phyloP scores from a whole-genome alignment of 2,113 vertebrate species.

The Meleagris gallopavo region DNA sequence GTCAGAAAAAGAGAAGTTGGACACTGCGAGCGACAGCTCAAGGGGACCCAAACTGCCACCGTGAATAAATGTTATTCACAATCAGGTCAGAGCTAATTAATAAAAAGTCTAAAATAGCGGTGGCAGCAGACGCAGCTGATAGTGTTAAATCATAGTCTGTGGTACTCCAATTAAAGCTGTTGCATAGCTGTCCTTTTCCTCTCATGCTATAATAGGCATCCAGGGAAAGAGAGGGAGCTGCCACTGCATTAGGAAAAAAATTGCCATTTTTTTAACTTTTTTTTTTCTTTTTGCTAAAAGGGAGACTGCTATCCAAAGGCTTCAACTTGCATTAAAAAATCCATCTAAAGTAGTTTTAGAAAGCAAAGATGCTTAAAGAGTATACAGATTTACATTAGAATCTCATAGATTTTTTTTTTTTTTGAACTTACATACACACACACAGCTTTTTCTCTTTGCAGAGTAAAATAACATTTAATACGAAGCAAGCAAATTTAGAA shows the following conservation, averaged over 20 bases:
- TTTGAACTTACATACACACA: rapidly evolving
- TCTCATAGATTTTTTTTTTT: neutral
- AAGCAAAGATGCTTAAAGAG: neutral
- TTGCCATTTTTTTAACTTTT: too few relatives aligned
- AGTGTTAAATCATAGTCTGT: neutral
- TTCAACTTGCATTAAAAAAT: neutral
- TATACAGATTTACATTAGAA: neutral
- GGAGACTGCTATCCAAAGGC: neutral
- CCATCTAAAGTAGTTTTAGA: neutral
- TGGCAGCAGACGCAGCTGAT: neutral
- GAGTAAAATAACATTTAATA: neutral
- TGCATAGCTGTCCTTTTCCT: neutral
- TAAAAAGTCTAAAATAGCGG: neutral
- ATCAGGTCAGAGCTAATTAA: neutral
- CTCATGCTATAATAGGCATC: neutral
- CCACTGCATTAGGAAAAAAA: neutral
- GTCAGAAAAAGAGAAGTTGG: neutral
- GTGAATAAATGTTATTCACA: neutral
- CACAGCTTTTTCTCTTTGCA: neutral
- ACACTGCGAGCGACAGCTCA: neutral
- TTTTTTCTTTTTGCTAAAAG: neutral
- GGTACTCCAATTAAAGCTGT: neutral
- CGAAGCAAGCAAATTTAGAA: neutral
- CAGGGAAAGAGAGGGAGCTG: neutral
- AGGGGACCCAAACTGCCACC: neutral